These are phyloP conservation scores for Furnarius figulus DNA, from an alignment of 2,113 vertebrate species.

Conservation along the genomic window DNA sequence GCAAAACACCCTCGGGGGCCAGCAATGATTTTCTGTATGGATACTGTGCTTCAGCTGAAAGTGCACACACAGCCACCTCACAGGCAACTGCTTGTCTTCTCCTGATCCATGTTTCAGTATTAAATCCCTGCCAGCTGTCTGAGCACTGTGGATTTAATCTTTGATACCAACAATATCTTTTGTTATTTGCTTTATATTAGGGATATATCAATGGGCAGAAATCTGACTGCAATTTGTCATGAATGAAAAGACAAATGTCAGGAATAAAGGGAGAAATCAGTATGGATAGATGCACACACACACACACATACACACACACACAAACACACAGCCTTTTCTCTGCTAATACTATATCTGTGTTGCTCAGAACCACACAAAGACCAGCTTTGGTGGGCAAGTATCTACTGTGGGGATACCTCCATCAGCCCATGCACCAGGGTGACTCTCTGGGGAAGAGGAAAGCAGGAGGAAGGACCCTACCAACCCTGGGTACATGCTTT, in stretches of 20 bases:
- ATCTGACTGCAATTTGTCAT: neutral
- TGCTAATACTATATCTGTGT: neutral
- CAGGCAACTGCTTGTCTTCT: neutral
- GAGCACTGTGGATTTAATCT: neutral
- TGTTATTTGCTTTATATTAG: neutral
- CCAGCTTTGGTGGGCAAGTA: neutral
- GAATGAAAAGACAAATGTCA: neutral
- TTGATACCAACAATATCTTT: neutral
- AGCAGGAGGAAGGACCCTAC: neutral
- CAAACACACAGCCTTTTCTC: neutral
- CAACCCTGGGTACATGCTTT: neutral
- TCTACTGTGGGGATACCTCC: too few species aligned
- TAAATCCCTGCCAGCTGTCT: neutral
- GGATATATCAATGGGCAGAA: neutral
- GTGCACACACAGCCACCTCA: neutral
- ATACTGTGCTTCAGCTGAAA: neutral
- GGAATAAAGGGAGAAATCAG: neutral
- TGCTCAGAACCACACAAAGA: neutral
- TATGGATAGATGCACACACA: rapidly evolving
- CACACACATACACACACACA: neutral
- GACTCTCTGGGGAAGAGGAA: neutral
- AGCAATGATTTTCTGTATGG: rapidly evolving
- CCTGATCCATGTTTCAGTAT: neutral
- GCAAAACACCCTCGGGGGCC: neutral
- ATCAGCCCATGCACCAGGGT: rapidly evolving